Evolutionary conservation across 35 echinoderm and acorn worm genomes (phyloP), one percentile per base, ranked within the genome.

Genomic region (Patiria miniata): DNA sequence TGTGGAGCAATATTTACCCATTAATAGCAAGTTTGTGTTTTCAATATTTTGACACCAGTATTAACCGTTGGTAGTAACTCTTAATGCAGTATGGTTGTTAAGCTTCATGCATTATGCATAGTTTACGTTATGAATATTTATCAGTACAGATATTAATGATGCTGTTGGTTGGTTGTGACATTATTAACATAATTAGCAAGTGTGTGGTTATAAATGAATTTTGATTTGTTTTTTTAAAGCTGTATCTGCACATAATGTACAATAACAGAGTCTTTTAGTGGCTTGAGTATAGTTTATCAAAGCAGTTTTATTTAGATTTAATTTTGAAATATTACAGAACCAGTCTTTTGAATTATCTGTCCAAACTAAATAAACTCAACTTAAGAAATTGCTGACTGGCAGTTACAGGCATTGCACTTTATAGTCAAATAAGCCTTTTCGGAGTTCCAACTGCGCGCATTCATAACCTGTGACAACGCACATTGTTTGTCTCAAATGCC

Each of bases 261-360:
- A 12, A 73, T 73, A 73, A 22, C n/a, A 73, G 26, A 73, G 65
- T 73, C 34, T 26, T 73, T 32, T 32, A 73, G 26, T 73, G 21
- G 65, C 65, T 73, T 26, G 65, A 73, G 26, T 73, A 73, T 73
- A 73, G 65, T 73, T 73, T 73, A 73, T 73, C 65, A 73, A 73
- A 73, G 65, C 65, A 73, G 26, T 73, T 73, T 32, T 73, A 73
- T 73, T 26, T 73, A 30, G 65, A 5, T 73, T 32, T 32, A 73
- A 73, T 73, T n/a, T 73, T 73, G 65, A 73, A 73, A 73, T 73
- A 73, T 73, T 73, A 30, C 65, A 30, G 34, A 73, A 73, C 23
- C 65, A 73, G 14, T 28, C 29, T 73, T 73, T 32, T 22, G 10
- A 36, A 30, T 73, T 73, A 73, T 73, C 65, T 0, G 65, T 34